A percentile compares a stretch with the other conserved stretches of the same genome.
Conservation (phyloP, 2,797 vertebrate genomes). For the Ispidina lecontei region DNA sequence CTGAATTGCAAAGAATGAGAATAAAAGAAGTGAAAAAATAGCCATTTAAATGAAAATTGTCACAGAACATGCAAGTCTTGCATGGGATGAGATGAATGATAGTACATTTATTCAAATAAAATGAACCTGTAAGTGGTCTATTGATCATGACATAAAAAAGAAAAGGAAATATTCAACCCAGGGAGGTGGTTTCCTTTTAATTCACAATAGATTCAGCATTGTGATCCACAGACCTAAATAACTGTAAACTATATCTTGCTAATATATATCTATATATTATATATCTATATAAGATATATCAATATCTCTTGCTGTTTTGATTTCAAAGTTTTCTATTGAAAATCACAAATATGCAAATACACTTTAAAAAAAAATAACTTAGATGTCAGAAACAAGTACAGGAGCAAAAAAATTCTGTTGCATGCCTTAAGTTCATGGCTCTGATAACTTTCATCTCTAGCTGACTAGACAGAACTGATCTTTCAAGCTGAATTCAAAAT, state of each 20-base stretch:
- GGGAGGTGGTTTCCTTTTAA: background rate
- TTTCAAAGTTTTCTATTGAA: background rate
- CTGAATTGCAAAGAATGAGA: background rate
- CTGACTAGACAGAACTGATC: background rate
- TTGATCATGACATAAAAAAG: background rate
- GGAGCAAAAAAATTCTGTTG: background rate
- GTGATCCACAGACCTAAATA: background rate
- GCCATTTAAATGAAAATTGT: slow-evolving; percentile 26
- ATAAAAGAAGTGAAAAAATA: slow-evolving; percentile 1
- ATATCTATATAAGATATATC: too few species aligned
- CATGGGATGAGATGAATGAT: background rate
- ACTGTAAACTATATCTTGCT: background rate
- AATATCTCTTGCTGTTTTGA: background rate
- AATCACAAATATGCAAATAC: background rate
- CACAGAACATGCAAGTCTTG: background rate
- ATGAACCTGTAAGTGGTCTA: slow-evolving; percentile 1
- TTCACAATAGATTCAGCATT: background rate
- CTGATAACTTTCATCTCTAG: background rate
- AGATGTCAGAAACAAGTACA: background rate
- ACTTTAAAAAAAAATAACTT: background rate
- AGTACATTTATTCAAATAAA: slow-evolving; percentile 12
- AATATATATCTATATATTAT: too few species aligned
- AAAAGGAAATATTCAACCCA: background rate
- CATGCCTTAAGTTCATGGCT: background rate
- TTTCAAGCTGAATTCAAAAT: background rate